phyloP scores from a whole-genome alignment of 2,888 invertebrate species.

The Macaria liturata region DNA sequence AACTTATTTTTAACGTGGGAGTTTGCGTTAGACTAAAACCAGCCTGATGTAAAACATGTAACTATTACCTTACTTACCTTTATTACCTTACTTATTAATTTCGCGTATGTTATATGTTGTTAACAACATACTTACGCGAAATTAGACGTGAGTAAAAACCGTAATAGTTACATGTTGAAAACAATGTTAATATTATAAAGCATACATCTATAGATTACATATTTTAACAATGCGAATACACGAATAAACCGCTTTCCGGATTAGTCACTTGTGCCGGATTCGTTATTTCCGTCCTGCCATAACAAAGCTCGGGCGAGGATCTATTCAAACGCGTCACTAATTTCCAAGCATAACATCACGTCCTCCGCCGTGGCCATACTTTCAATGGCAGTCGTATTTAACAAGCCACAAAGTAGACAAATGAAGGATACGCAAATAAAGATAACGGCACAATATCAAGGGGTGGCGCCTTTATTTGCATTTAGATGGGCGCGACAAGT shows the following conservation, averaged over 20 bases:
- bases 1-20: too few species aligned
- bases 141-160: too few species aligned
- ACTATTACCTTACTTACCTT: too few species aligned
- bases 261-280: conserved; percentile 2
- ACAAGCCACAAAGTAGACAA: conserved; percentile 63
- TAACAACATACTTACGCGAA: too few species aligned
- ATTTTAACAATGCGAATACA: too few species aligned
- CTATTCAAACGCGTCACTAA: conserved; percentile 10
- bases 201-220: too few species aligned
- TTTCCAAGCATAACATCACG: conserved; percentile 28
- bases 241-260: not conserved
- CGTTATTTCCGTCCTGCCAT: conserved; percentile 1
- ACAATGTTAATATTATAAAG: too few species aligned
- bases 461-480: conserved; percentile 69
- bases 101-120: too few species aligned
- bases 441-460: conserved; percentile 55
- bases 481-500: conserved; percentile 72
- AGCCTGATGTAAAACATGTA: too few species aligned
- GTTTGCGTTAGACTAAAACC: too few species aligned
- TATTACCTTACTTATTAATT: too few species aligned
- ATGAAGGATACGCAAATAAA: conserved; percentile 67
- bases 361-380: conserved; percentile 21
- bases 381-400: conserved; percentile 34
- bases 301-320: not conserved
- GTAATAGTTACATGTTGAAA: too few species aligned